These are phyloP conservation scores for Chelonoidis abingdonii DNA, from an alignment of 2,113 vertebrate species.

Conservation along the genomic window DNA sequence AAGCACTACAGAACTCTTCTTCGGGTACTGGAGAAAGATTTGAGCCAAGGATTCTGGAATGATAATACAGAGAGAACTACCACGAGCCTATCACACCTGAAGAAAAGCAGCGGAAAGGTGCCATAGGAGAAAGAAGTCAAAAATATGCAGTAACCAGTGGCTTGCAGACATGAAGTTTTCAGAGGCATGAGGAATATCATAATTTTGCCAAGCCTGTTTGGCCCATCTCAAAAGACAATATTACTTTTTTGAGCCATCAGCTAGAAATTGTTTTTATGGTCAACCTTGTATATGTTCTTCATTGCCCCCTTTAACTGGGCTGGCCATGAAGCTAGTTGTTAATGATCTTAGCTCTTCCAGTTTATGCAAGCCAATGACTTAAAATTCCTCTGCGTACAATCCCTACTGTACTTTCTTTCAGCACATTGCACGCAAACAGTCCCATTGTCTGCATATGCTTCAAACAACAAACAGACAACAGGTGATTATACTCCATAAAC, in stretches of 20 bases:
- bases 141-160: background rate
- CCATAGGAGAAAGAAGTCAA: background rate
- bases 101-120: background rate
- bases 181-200: background rate
- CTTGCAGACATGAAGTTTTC: background rate
- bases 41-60: background rate
- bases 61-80: background rate
- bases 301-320: constrained; percentile 33
- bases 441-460: constrained; percentile 65
- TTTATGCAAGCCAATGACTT: constrained; percentile 50
- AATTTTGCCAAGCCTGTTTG: constrained; percentile 20
- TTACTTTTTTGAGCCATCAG: constrained; percentile 46
- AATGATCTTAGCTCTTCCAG: constrained; percentile 23
- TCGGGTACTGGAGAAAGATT: background rate
- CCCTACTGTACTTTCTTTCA: constrained; percentile 40
- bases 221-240: constrained; percentile 34
- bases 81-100: background rate
- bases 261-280: background rate
- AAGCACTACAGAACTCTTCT: background rate
- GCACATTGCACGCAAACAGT: constrained; percentile 53
- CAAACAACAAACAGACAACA: constrained; percentile 75
- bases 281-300: constrained; percentile 37
- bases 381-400: background rate
- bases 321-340: constrained; percentile 6
- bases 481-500: constrained; percentile 78